phyloP scores from a whole-genome alignment of 2,113 vertebrate genomes.

The Agapornis roseicollis region DNA sequence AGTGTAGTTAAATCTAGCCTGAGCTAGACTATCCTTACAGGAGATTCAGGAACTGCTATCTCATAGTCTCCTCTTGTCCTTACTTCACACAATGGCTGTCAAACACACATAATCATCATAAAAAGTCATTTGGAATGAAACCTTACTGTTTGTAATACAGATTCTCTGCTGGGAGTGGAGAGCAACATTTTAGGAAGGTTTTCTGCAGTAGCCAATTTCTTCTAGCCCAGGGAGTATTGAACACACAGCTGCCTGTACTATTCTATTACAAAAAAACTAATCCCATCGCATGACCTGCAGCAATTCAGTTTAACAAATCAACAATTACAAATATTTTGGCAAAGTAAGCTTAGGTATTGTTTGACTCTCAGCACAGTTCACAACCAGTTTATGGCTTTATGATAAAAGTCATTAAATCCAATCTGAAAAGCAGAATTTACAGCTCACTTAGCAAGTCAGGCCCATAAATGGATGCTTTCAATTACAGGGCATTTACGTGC shows the following conservation, averaged over 20 bases:
- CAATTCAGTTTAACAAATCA: conserved; percentile 70
- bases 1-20: background rate
- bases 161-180: background rate
- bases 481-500: conserved; percentile 51
- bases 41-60: background rate
- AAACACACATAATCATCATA: background rate
- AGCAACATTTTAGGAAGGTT: background rate
- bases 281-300: conserved; percentile 65
- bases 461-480: conserved; percentile 58
- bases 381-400: conserved; percentile 66
- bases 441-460: conserved; percentile 65
- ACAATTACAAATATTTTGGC: conserved; percentile 72
- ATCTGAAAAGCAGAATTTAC: conserved; percentile 71
- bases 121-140: background rate
- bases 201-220: conserved; percentile 14
- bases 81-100: background rate
- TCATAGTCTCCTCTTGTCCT: background rate
- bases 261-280: conserved; percentile 58
- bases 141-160: background rate
- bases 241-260: conserved; percentile 13
- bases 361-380: conserved; percentile 57
- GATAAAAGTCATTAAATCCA: conserved; percentile 70
- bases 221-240: conserved; percentile 30
- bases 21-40: background rate
- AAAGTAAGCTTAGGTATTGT: conserved; percentile 72